A percentile compares a stretch with the other conserved stretches of the same genome.
phyloP scores from a whole-genome alignment of 2,888 invertebrate genomes.

The Idaea biselata region DNA sequence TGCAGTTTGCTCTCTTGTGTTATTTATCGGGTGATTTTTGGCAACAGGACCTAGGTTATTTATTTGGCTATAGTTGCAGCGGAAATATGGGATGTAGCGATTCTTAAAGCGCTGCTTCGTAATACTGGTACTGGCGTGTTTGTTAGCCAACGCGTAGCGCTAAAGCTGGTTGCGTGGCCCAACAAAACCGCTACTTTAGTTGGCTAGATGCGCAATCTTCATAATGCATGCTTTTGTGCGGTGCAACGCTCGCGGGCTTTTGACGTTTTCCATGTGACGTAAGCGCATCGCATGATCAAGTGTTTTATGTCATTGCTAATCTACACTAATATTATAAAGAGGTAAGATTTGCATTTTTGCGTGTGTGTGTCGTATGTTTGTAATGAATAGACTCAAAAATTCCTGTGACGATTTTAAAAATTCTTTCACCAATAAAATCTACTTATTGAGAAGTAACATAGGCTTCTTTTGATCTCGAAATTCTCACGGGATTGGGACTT shows the following conservation, averaged over 20 bases:
- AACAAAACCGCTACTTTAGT: slow-evolving; percentile 62
- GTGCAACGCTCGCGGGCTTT: slow-evolving; percentile 44
- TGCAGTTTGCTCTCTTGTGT: slow-evolving; percentile 72
- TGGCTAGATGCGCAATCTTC: slow-evolving; percentile 78
- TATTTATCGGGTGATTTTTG: slow-evolving; percentile 81
- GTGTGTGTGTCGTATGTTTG: too few relatives aligned
- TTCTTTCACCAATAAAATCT: too few relatives aligned
- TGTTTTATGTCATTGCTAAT: slow-evolving; percentile 24
- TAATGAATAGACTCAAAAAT: too few relatives aligned
- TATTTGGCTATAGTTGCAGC: slow-evolving; percentile 16
- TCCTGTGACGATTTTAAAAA: too few relatives aligned
- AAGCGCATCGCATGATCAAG: slow-evolving; percentile 33
- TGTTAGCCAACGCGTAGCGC: slow-evolving; percentile 15
- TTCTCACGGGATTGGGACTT: too few relatives aligned
- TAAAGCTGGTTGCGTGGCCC: slow-evolving; percentile 18
- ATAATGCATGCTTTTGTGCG: slow-evolving; percentile 77
- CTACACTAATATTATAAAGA: too few relatives aligned
- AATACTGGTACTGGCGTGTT: slow-evolving; percentile 5
- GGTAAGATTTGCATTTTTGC: too few relatives aligned
- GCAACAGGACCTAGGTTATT: slow-evolving; percentile 56
- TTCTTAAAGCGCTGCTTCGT: neutral
- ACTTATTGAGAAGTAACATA: too few relatives aligned
- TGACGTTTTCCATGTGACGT: slow-evolving; percentile 37
- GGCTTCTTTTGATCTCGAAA: too few relatives aligned
- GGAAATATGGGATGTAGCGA: neutral